phyloP scores from a whole-genome alignment of 1,140 invertebrate genomes.

The Campoletis sonorensis region DNA sequence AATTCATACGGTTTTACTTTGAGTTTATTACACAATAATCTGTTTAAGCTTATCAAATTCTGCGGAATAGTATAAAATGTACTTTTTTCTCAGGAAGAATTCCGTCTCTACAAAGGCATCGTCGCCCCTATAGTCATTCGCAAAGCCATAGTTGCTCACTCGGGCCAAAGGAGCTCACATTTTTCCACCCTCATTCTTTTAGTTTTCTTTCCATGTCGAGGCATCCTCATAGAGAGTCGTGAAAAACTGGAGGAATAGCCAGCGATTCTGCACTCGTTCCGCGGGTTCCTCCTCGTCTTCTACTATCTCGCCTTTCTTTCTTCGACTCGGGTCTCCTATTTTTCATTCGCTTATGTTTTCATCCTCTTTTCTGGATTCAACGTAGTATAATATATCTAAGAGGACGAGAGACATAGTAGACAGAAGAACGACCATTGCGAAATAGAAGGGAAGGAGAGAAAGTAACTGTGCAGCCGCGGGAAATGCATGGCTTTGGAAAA shows the following conservation, averaged over 20 bases:
- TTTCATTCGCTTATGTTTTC: slow-evolving; percentile 20
- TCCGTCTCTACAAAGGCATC: neutral
- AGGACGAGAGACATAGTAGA: neutral
- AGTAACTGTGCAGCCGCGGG: neutral
- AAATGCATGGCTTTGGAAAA: slow-evolving; percentile 26
- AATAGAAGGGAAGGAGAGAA: neutral
- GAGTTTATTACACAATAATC: neutral
- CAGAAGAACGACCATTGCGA: neutral
- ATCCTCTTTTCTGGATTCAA: slow-evolving; percentile 13
- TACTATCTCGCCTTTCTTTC: neutral
- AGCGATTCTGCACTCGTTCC: neutral
- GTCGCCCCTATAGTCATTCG: neutral
- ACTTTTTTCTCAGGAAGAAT: neutral
- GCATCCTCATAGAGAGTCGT: neutral
- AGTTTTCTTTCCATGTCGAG: neutral
- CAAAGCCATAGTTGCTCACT: neutral
- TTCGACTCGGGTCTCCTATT: neutral
- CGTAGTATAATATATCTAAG: neutral
- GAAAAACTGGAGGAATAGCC: slow-evolving; percentile 8
- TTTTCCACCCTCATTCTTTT: neutral
- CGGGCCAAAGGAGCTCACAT: neutral
- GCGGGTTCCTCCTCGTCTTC: neutral
- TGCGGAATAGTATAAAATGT: neutral
- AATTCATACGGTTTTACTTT: neutral
- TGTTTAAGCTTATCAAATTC: neutral